These are phyloP conservation scores for Melitaea athalia DNA, from an alignment of 2,888 invertebrate species.

Conservation along the genomic window DNA sequence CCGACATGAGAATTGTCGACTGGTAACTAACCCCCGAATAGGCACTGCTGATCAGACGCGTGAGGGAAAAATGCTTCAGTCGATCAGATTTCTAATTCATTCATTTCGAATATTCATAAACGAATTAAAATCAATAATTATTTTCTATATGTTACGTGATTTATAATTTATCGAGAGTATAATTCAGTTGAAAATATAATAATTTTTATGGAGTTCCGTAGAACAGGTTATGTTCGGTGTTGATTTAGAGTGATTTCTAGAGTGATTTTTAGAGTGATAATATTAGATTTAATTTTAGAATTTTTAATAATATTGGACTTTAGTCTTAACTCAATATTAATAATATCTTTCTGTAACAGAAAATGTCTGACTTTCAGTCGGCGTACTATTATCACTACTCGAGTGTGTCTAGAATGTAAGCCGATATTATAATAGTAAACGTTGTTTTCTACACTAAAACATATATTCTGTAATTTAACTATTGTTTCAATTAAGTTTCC, in stretches of 20 bases:
- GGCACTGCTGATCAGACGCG: constrained; percentile 62
- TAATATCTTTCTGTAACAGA: no score
- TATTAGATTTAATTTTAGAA: no score
- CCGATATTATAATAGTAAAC: not conserved
- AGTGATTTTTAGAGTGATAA: no score
- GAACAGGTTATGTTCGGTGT: constrained; percentile 61
- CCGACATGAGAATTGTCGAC: constrained; percentile 51
- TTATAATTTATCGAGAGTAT: constrained; percentile 39
- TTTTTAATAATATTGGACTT: no score
- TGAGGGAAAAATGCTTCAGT: constrained; percentile 68
- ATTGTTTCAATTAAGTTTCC: not conserved
- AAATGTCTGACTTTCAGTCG: no score
- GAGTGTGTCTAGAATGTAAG: not conserved
- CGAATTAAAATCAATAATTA: constrained; percentile 36
- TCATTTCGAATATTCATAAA: not conserved
- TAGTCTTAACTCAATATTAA: no score
- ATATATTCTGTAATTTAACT: not conserved
- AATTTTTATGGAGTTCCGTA: constrained; percentile 56
- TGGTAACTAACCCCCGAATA: constrained; percentile 69
- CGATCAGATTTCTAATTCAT: constrained; percentile 57
- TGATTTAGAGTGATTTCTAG: constrained; percentile 23
- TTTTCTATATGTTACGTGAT: constrained; percentile 32
- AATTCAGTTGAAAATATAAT: constrained; percentile 46
- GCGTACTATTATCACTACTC: not conserved
- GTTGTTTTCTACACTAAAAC: not conserved